Conservation (phyloP, 2,113 vertebrate genomes). For the Oxyura jamaicensis region DNA sequence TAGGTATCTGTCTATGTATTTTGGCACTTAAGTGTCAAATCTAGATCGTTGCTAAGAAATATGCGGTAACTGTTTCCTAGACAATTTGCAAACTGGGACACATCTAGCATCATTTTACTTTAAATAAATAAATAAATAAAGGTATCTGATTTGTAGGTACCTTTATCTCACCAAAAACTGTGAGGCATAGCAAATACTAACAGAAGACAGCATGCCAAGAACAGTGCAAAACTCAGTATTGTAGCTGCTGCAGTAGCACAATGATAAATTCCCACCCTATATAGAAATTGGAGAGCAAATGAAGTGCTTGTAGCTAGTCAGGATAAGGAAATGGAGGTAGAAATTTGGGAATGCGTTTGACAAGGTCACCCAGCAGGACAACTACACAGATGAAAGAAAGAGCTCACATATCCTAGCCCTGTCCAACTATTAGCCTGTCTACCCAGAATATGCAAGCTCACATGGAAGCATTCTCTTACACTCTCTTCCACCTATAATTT, state of each 20-base stretch:
- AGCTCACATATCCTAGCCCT: neutral
- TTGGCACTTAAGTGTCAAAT: neutral
- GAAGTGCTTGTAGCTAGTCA: neutral
- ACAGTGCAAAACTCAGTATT: neutral
- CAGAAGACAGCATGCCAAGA: neutral
- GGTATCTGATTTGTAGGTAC: neutral
- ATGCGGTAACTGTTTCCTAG: neutral
- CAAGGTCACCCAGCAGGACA: neutral
- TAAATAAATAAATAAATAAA: neutral
- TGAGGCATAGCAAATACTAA: neutral
- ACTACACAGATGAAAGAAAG: neutral
- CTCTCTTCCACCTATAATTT: conserved; percentile 33
- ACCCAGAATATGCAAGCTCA: neutral
- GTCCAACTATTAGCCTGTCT: neutral
- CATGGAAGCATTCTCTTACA: neutral
- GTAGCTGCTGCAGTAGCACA: neutral
- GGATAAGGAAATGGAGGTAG: neutral
- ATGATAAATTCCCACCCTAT: fast-evolving
- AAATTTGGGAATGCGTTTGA: neutral
- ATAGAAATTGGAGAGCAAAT: neutral
- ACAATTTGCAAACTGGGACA: neutral
- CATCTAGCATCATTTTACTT: neutral
- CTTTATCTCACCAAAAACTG: neutral
- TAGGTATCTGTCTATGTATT: neutral
- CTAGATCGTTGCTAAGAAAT: conserved; percentile 2